Conservation (phyloP, 2,888 invertebrate species). For the Allophyes oxyacanthae region DNA sequence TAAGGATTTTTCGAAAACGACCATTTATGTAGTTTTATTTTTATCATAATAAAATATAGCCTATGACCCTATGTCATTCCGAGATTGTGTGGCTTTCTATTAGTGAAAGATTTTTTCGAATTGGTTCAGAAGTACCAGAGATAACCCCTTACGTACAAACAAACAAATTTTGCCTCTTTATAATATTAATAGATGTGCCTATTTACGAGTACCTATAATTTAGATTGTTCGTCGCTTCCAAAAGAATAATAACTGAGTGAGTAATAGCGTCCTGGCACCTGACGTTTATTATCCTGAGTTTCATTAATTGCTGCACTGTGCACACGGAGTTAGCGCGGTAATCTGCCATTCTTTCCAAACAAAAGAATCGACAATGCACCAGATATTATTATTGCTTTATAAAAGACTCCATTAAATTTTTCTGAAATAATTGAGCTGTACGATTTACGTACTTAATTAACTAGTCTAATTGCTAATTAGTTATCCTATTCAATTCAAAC, state of each 20-base stretch:
- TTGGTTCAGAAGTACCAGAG: no score
- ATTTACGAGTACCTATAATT: no score
- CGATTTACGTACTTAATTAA: constrained; percentile 13
- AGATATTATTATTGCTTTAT: constrained; percentile 50
- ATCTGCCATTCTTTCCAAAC: constrained; percentile 49
- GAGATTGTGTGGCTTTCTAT: no score
- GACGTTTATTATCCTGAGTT: constrained; percentile 52
- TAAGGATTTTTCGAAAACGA: no score
- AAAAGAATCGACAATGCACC: constrained; percentile 53
- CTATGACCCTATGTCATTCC: no score
- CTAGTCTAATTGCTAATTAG: constrained; percentile 5
- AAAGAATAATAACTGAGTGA: constrained; percentile 39
- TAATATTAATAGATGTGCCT: no score
- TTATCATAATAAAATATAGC: no score
- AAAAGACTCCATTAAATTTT: constrained; percentile 27
- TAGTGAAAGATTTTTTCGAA: no score
- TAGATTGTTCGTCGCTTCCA: constrained; percentile 6
- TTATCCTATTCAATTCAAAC: neutral
- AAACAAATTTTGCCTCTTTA: no score
- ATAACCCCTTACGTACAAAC: no score
- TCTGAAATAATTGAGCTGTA: constrained; percentile 12
- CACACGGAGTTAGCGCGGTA: constrained; percentile 39
- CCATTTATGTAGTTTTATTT: no score
- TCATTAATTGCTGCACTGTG: constrained; percentile 51
- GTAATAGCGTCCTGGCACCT: constrained; percentile 36